Percentiles rank a stretch among this genome's conserved stretches.
These are phyloP conservation scores for Rousettus leschenaultii DNA, from an alignment of 2,113 vertebrate species.

Conservation along the genomic window DNA sequence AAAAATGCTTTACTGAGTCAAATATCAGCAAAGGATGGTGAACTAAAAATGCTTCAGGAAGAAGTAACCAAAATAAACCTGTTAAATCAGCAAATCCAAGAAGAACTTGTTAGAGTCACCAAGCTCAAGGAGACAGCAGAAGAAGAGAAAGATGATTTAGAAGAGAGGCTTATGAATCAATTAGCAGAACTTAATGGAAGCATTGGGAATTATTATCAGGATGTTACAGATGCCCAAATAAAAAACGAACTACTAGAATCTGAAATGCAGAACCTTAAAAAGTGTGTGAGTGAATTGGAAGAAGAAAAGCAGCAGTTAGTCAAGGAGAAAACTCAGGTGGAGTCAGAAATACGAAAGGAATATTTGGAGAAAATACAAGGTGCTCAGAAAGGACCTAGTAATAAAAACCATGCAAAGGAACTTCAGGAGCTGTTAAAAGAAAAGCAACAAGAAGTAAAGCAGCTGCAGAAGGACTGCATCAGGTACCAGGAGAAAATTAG, in stretches of 20 bases:
- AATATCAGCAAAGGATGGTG: slow-evolving; percentile 67
- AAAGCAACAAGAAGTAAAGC: slow-evolving; percentile 95
- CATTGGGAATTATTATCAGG: slow-evolving; percentile 96
- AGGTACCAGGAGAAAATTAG: slow-evolving; percentile 94
- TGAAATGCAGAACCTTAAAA: slow-evolving; percentile 84
- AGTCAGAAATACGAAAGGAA: slow-evolving; percentile 88
- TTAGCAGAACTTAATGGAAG: slow-evolving; percentile 97
- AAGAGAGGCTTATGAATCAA: slow-evolving; percentile 98
- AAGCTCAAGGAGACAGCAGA: slow-evolving; percentile 83
- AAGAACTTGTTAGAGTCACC: slow-evolving; percentile 83
- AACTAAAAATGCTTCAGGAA: slow-evolving; percentile 74
- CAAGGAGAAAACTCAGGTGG: slow-evolving; percentile 85
- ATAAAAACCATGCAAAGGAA: slow-evolving; percentile 87
- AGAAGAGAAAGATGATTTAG: slow-evolving; percentile 94
- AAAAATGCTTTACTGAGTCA: slow-evolving; percentile 77
- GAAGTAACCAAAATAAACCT: slow-evolving; percentile 70
- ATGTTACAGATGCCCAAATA: slow-evolving; percentile 86
- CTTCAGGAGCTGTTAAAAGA: slow-evolving; percentile 95
- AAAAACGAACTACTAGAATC: slow-evolving; percentile 84
- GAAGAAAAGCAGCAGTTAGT: slow-evolving; percentile 91
- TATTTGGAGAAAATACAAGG: slow-evolving; percentile 90
- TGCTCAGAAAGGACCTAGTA: slow-evolving; percentile 79
- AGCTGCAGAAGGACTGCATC: slow-evolving; percentile 95
- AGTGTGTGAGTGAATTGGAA: slow-evolving; percentile 86
- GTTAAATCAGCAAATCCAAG: slow-evolving; percentile 76